Evolutionary conservation across 1,140 invertebrate species (phyloP).

Genomic region (Panagrolaimus sp.): DNA sequence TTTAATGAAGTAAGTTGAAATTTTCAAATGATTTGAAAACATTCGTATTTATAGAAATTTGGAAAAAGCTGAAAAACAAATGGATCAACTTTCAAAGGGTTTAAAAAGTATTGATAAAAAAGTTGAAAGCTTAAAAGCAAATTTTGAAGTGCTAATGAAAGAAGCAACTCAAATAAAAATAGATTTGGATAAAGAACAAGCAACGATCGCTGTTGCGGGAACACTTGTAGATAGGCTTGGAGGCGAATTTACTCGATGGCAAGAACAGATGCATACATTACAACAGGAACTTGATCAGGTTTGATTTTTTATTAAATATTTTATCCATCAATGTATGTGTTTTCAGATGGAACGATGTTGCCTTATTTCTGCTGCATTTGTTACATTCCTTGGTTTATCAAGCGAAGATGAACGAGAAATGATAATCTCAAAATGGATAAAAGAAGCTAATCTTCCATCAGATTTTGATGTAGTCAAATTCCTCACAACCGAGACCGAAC

Average conservation of each 20-base stretch:
- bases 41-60: slow-evolving; percentile 67
- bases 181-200: slow-evolving; percentile 73
- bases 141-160: slow-evolving; percentile 71
- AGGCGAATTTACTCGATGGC: slow-evolving; percentile 83
- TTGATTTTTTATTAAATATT: not conserved
- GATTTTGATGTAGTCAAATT: slow-evolving; percentile 41
- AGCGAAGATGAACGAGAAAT: slow-evolving; percentile 68
- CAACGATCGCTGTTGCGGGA: slow-evolving; percentile 75
- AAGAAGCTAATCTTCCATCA: slow-evolving; percentile 18
- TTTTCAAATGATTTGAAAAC: slow-evolving; percentile 18
- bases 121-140: slow-evolving; percentile 75
- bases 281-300: slow-evolving; percentile 64
- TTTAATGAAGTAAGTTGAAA: slow-evolving; percentile 58
- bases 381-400: slow-evolving; percentile 69
- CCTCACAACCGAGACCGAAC: slow-evolving; percentile 42
- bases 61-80: slow-evolving; percentile 72
- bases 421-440: slow-evolving; percentile 64
- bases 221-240: slow-evolving; percentile 77
- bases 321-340: not conserved
- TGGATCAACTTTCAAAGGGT: slow-evolving; percentile 74
- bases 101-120: slow-evolving; percentile 79
- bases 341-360: slow-evolving; percentile 66
- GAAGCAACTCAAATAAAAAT: slow-evolving; percentile 90
- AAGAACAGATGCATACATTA: slow-evolving; percentile 66
- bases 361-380: slow-evolving; percentile 70